Conservation (phyloP, 2,797 vertebrate genomes). For the Eurystomus glaucurus region DNA sequence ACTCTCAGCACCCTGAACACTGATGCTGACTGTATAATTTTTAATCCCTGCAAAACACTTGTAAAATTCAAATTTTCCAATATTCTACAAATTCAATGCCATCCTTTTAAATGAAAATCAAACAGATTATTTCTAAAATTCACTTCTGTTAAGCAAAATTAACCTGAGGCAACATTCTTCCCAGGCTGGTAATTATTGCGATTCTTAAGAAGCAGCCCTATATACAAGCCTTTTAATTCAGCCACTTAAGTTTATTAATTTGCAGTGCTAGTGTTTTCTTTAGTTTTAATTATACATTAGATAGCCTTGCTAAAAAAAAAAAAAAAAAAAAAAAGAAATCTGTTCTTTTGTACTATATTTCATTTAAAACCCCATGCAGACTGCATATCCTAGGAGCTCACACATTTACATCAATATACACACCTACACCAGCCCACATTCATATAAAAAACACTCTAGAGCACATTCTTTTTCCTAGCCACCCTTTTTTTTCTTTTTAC, state of each 20-base stretch:
- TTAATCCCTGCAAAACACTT: neutral
- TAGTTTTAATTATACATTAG: neutral
- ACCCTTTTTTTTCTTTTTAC: neutral
- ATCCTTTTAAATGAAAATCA: conserved; percentile 3
- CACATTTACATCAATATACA: neutral
- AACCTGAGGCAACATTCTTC: conserved; percentile 24
- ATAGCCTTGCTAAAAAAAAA: neutral
- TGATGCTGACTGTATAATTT: neutral
- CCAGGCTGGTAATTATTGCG: conserved; percentile 8
- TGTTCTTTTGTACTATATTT: neutral
- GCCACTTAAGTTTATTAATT: conserved; percentile 38
- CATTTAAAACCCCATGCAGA: neutral
- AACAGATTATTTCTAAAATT: neutral
- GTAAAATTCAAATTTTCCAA: neutral
- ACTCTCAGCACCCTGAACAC: neutral
- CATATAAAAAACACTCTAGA: neutral
- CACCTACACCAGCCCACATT: neutral
- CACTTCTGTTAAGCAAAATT: conserved; percentile 17
- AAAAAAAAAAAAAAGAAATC: neutral
- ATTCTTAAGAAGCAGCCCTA: neutral
- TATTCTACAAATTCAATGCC: neutral
- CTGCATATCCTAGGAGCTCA: neutral
- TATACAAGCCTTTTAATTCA: conserved; percentile 30
- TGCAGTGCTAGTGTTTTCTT: neutral
- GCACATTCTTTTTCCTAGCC: neutral